Conservation (phyloP, 1,140 invertebrate species). For the Heliconius melpomene region DNA sequence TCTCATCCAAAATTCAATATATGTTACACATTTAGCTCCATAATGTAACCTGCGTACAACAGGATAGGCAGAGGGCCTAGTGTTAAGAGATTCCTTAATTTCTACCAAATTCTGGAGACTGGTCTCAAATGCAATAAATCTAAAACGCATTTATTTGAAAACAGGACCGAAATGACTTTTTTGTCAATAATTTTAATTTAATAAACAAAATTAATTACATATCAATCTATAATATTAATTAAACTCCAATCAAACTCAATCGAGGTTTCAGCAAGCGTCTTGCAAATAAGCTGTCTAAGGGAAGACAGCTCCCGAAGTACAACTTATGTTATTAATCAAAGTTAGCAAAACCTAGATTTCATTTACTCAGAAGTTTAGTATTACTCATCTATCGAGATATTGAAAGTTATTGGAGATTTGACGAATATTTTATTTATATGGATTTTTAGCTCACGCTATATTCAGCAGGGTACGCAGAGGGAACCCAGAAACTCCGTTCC, state of each 20-base stretch:
- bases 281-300: constrained; percentile 11
- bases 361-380: constrained; percentile 25
- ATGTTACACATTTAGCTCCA: too few relatives aligned
- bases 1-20: too few relatives aligned
- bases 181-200: background rate
- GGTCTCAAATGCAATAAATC: too few relatives aligned
- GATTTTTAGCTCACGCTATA: background rate
- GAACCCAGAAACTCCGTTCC: too few relatives aligned
- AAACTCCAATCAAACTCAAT: background rate
- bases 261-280: background rate
- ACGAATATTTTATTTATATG: background rate
- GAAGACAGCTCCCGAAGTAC: constrained; percentile 6
- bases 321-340: constrained; percentile 29
- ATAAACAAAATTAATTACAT: background rate
- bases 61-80: too few relatives aligned
- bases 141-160: too few relatives aligned
- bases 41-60: too few relatives aligned
- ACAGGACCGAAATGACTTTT: background rate
- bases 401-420: constrained; percentile 19
- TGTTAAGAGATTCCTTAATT: too few relatives aligned
- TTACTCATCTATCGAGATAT: constrained; percentile 8
- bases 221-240: background rate
- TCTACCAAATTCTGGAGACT: too few relatives aligned
- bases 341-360: constrained; percentile 26
- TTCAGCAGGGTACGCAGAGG: too few relatives aligned